Conservation (phyloP, 1,140 invertebrate genomes). For the Bicyclus anynana region DNA sequence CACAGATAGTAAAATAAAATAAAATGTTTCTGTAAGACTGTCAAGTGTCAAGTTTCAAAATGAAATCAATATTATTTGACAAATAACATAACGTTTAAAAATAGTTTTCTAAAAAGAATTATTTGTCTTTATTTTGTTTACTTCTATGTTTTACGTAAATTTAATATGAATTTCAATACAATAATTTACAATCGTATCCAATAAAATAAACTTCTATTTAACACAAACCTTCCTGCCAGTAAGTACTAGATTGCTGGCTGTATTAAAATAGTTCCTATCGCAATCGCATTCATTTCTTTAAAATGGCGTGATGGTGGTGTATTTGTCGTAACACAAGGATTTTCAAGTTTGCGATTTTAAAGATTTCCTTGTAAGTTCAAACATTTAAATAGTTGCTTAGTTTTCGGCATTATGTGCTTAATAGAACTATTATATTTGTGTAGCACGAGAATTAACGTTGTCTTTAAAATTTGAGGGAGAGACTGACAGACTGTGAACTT, state of each 20-base stretch:
- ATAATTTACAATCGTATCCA: too few relatives aligned
- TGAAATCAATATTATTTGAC: too few relatives aligned
- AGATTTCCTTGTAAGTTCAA: conserved; percentile 52
- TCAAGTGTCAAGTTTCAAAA: too few relatives aligned
- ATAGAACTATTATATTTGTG: conserved; percentile 34
- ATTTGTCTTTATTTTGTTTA: neutral
- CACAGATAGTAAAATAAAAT: too few relatives aligned
- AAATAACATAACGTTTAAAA: neutral
- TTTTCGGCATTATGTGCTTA: conserved; percentile 42
- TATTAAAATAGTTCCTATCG: conserved; percentile 1
- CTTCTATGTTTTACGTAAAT: neutral
- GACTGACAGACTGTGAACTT: conserved; percentile 54
- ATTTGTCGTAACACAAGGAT: conserved; percentile 60
- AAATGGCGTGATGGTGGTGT: conserved; percentile 71
- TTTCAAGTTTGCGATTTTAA: conserved; percentile 64
- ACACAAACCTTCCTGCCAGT: neutral
- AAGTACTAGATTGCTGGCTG: conserved; percentile 22
- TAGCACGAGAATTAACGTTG: conserved; percentile 34
- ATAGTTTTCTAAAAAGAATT: neutral
- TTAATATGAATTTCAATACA: neutral
- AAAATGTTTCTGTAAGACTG: too few relatives aligned
- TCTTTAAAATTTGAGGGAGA: conserved; percentile 73
- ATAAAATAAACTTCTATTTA: neutral
- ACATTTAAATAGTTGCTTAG: conserved; percentile 43
- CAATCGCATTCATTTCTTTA: conserved; percentile 64